Conservation (phyloP, 2,113 vertebrate species). For the Platanista minor region DNA sequence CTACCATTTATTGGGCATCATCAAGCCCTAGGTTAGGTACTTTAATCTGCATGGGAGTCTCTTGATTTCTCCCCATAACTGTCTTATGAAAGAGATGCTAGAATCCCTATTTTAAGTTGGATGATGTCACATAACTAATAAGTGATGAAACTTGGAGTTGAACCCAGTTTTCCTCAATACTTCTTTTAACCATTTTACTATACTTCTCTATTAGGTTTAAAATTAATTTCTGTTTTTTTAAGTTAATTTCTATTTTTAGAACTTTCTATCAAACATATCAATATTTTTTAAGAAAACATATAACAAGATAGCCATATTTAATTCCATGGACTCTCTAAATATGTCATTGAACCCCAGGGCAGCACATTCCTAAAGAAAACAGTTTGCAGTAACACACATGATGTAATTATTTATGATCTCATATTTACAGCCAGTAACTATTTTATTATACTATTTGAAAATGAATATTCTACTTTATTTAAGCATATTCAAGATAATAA, state of each 20-base stretch:
- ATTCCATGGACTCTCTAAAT: neutral
- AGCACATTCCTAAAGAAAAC: slow-evolving; percentile 36
- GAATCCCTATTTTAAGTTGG: neutral
- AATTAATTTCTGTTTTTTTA: neutral
- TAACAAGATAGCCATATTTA: neutral
- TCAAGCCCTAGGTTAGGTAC: neutral
- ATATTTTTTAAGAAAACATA: slow-evolving; percentile 9
- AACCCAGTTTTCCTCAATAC: neutral
- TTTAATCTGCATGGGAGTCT: neutral
- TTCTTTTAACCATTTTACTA: neutral
- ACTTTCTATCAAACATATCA: neutral
- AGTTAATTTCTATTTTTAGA: neutral
- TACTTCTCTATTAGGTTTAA: neutral
- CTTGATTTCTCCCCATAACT: neutral
- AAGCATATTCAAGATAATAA: slow-evolving; percentile 34
- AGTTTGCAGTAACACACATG: neutral
- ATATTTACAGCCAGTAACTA: slow-evolving; percentile 50
- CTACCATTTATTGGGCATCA: neutral
- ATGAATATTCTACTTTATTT: slow-evolving; percentile 46
- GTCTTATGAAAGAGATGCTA: neutral
- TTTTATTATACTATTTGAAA: slow-evolving; percentile 40
- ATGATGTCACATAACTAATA: neutral
- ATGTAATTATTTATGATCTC: slow-evolving; percentile 34
- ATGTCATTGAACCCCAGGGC: neutral
- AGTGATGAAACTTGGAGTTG: neutral